These are phyloP conservation scores for Ammodramus savannarum DNA, from an alignment of 2,113 vertebrate species.

Conservation along the genomic window DNA sequence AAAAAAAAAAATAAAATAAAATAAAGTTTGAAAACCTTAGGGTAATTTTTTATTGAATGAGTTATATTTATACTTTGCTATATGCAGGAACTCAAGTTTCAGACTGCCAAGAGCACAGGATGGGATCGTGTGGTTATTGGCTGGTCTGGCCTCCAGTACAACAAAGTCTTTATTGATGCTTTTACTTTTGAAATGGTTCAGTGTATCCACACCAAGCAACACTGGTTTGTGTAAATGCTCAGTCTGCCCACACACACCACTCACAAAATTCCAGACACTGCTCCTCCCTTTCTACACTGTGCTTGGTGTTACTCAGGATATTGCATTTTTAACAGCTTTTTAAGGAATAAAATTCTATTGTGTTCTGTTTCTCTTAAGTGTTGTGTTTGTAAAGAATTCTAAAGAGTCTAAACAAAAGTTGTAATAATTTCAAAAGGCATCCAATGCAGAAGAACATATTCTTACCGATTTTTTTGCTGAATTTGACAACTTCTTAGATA, in stretches of 20 bases:
- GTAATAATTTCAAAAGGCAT: not conserved
- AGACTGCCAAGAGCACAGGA: constrained; percentile 43
- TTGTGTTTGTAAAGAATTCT: not conserved
- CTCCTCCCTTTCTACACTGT: not conserved
- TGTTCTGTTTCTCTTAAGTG: not conserved
- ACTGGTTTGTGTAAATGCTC: not conserved
- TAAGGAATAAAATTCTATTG: not conserved
- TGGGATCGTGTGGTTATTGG: constrained; percentile 43
- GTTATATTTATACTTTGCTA: constrained; percentile 14
- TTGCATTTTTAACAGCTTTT: not conserved
- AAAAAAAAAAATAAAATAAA: not conserved
- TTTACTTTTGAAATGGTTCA: constrained; percentile 3
- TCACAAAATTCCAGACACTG: not conserved
- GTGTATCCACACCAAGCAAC: not conserved
- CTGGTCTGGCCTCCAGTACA: not conserved
- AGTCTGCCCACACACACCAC: not conserved
- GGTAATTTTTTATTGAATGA: constrained; percentile 5
- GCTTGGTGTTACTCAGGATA: not conserved
- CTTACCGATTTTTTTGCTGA: not conserved
- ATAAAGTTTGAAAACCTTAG: not conserved
- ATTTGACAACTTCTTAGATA: not conserved
- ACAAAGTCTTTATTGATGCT: constrained; percentile 50
- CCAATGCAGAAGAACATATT: not conserved
- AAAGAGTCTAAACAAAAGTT: not conserved
- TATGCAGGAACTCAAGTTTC: constrained; percentile 10